A percentile compares a stretch with the other conserved stretches of the same genome.
Conservation (phyloP, 2,797 vertebrate species). For the Pantherophis vulpinus region DNA sequence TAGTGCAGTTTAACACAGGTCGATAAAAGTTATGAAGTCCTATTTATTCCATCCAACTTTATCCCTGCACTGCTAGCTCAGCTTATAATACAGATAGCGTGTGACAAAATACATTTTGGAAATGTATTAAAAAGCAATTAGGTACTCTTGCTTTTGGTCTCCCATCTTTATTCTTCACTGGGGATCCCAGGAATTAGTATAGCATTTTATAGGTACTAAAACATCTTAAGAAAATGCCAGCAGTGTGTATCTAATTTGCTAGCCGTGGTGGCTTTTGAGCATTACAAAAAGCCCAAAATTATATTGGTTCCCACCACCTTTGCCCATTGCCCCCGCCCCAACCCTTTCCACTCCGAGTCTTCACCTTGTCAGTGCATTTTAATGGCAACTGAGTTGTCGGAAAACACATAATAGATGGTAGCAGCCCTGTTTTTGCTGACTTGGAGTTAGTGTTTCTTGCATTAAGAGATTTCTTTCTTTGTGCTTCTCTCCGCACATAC, state of each 20-base stretch:
- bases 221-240: conserved; percentile 63
- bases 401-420: conserved; percentile 43
- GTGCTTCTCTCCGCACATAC: conserved; percentile 31
- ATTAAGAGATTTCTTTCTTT: conserved; percentile 35
- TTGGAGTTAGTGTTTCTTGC: conserved; percentile 34
- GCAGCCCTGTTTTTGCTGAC: conserved; percentile 37
- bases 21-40: conserved; percentile 61
- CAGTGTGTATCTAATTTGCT: conserved; percentile 62
- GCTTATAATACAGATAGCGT: conserved; percentile 54
- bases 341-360: conserved; percentile 8
- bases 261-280: conserved; percentile 52
- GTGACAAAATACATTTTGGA: conserved; percentile 67
- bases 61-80: conserved; percentile 55
- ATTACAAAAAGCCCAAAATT: conserved; percentile 57
- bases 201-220: conserved; percentile 63
- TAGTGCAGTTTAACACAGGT: conserved; percentile 40
- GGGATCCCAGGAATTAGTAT: conserved; percentile 66
- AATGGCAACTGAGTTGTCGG: conserved; percentile 16
- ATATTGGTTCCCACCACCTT: neutral
- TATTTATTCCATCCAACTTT: conserved; percentile 58
- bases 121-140: conserved; percentile 75
- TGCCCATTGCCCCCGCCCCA: neutral
- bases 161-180: conserved; percentile 60
- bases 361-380: conserved; percentile 30
- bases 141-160: conserved; percentile 65